Base-by-base conservation (phyloP, 2,888 invertebrate species). In the Tricholauxania praeusta region DNA sequence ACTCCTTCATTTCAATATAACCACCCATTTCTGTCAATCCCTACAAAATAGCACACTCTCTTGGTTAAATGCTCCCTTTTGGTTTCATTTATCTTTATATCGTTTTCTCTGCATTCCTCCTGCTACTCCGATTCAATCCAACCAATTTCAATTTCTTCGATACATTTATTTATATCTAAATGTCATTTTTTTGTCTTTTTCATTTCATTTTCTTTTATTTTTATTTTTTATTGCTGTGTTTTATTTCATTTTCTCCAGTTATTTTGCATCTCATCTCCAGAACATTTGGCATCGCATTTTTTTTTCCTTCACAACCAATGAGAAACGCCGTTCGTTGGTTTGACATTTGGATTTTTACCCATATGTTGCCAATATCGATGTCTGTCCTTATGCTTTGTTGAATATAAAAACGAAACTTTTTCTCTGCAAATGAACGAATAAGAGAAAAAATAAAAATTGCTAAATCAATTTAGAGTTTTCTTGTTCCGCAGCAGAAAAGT, bases 121-220 rank as follows among this genome's bases (percentile, higher is more conserved):
- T 55, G 53, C 32, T 10, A 7, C 10, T 39, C 39, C 39, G 39
- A 8, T 39, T 39, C 39, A 10, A 39, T 39, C 10, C 10, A 39
- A 39, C 39, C 39, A 39, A 39, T 53, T 59, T 57, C 59, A 47
- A 68, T 47, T 49, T 22, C 57, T 49, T 59, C 68, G 59, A 68
- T 57, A 68, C 68, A 68, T 68, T 68, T 57, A 68, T 83, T 83
- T 83, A 80, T 83, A 82, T 82, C 77, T 79, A 80, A 82, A 82
- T 82, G 82, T 80, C 82, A 82, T 82, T 82, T 82, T 82, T 82
- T 82, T 19, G 22, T 48, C 14, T 19, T 17, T 48, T 39, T 10
- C 12, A 15, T 28, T n/a, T 22, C 19, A 55, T 17, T 48, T 14
- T 49, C n/a, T 32, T 48, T 28, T 28, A 28, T 15, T 59, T 49